Conservation (phyloP, 2,888 invertebrate species). For the Alviniconcha strummeri region DNA sequence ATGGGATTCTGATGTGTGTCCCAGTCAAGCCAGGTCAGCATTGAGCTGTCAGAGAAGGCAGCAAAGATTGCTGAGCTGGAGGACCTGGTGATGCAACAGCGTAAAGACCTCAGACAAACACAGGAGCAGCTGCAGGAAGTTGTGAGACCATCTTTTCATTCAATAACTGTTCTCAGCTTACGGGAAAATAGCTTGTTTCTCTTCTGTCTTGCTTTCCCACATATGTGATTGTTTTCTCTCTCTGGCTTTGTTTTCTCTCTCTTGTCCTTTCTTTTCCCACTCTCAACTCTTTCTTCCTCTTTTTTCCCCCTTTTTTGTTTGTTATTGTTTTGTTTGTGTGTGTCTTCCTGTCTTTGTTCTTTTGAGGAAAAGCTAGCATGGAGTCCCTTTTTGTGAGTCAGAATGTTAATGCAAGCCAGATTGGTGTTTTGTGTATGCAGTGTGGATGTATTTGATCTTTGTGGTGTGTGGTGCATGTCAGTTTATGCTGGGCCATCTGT, state of each 20-base stretch:
- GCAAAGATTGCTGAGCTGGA: slow-evolving; percentile 58
- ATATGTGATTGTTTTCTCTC: neutral
- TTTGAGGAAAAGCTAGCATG: too few species aligned
- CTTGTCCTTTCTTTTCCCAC: neutral
- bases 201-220: neutral
- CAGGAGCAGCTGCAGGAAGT: slow-evolving; percentile 60
- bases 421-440: too few species aligned
- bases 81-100: slow-evolving; percentile 53
- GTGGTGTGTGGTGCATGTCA: too few species aligned
- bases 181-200: neutral
- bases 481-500: too few species aligned
- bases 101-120: slow-evolving; percentile 58
- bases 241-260: neutral
- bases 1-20: too few species aligned
- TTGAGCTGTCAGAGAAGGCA: slow-evolving; percentile 61
- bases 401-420: too few species aligned
- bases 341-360: too few species aligned
- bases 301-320: neutral
- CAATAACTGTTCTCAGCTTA: too few species aligned
- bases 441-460: too few species aligned
- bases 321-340: neutral
- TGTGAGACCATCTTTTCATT: slow-evolving; percentile 49
- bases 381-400: too few species aligned
- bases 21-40: slow-evolving; percentile 63
- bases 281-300: slow-evolving; percentile 1